phyloP scores from a whole-genome alignment of 2,113 vertebrate genomes.

The Cyanoderma ruficeps region DNA sequence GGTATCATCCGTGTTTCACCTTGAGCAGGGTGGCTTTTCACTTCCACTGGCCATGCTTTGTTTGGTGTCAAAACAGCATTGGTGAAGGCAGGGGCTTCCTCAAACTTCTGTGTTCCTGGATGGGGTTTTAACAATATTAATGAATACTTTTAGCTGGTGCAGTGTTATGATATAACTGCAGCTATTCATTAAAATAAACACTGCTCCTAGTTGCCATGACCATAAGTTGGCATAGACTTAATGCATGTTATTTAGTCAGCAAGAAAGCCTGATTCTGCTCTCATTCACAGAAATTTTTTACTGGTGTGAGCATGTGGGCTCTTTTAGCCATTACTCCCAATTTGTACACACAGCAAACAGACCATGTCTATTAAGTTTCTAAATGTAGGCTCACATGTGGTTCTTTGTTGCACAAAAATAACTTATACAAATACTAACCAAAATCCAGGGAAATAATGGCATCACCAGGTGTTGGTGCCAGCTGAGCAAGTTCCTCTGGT shows the following conservation, averaged over 20 bases:
- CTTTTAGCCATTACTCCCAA: neutral
- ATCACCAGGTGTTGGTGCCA: slow-evolving; percentile 92
- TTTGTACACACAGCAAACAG: neutral
- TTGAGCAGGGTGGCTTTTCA: slow-evolving; percentile 63
- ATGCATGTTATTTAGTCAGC: slow-evolving; percentile 28
- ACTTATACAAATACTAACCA: slow-evolving; percentile 75
- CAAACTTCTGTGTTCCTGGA: slow-evolving; percentile 80
- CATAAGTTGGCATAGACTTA: slow-evolving; percentile 38
- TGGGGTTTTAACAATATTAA: slow-evolving; percentile 39
- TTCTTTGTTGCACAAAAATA: slow-evolving; percentile 11
- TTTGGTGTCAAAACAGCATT: slow-evolving; percentile 74
- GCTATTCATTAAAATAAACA: slow-evolving; percentile 38
- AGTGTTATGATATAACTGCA: slow-evolving; percentile 15
- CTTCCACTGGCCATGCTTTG: slow-evolving; percentile 79
- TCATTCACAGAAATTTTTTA: slow-evolving; percentile 60
- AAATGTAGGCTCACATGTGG: neutral
- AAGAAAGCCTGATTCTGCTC: slow-evolving; percentile 35
- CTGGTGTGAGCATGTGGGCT: neutral
- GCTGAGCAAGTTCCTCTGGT: slow-evolving; percentile 91
- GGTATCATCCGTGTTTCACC: slow-evolving; percentile 72
- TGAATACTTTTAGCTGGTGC: neutral
- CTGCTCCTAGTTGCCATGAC: slow-evolving; percentile 37
- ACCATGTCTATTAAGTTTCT: neutral
- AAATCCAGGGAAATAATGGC: slow-evolving; percentile 91
- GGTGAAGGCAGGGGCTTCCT: slow-evolving; percentile 78